Conservation (phyloP, 2,113 vertebrate species). For the Trachemys scripta region DNA sequence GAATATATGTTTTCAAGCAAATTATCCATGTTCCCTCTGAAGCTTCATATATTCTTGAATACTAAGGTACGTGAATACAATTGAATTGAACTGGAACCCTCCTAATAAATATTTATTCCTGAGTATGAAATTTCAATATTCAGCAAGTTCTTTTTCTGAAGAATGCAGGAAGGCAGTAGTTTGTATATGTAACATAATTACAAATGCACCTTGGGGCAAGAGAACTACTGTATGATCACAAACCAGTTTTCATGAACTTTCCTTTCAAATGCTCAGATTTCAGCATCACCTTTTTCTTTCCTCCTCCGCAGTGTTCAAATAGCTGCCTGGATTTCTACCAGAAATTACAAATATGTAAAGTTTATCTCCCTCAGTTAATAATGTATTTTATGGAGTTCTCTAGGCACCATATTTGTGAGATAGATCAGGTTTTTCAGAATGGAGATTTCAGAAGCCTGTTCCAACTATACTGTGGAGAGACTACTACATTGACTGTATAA, state of each 20-base stretch:
- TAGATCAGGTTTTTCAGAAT: not conserved
- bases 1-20: not conserved
- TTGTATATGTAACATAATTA: not conserved
- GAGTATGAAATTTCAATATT: not conserved
- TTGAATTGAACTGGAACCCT: not conserved
- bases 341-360: not conserved
- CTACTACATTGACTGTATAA: constrained; percentile 13
- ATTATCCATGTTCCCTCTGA: not conserved
- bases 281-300: not conserved
- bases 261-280: not conserved
- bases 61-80: not conserved
- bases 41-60: not conserved
- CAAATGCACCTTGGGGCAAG: not conserved
- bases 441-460: constrained; percentile 3
- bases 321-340: not conserved
- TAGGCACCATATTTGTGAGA: not conserved
- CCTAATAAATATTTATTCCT: not conserved
- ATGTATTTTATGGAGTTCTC: not conserved
- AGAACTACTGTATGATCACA: not conserved
- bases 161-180: not conserved
- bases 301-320: not conserved
- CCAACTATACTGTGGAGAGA: not conserved
- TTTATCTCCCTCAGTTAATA: not conserved
- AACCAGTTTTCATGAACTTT: not conserved
- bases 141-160: not conserved